Conservation (phyloP, 2,888 invertebrate genomes). For the Macrophya alboannulata region DNA sequence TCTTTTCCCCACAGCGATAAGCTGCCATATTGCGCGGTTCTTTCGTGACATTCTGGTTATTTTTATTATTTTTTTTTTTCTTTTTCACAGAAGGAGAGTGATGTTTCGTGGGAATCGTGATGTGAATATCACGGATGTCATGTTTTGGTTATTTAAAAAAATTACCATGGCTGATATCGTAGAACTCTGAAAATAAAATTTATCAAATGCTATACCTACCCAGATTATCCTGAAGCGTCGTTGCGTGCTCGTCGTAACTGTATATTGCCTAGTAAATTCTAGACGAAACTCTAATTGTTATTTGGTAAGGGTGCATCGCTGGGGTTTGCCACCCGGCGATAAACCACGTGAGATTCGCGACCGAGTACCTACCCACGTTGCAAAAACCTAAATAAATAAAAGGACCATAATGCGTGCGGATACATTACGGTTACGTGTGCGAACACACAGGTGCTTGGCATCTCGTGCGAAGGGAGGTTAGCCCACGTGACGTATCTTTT, state of each 20-base stretch:
- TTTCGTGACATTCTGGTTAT: constrained; percentile 36
- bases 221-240: background rate
- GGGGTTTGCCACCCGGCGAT: background rate
- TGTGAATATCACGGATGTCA: constrained; percentile 28
- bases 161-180: background rate
- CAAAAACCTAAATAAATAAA: constrained; percentile 57
- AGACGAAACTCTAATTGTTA: background rate
- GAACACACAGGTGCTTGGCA: constrained; percentile 42
- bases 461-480: background rate
- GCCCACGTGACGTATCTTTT: constrained; percentile 51
- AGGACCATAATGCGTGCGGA: constrained; percentile 24
- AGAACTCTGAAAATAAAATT: background rate
- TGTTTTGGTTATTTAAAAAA: background rate
- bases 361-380: constrained; percentile 35
- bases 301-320: background rate
- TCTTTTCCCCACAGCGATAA: constrained; percentile 35
- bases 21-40: constrained; percentile 47
- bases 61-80: background rate
- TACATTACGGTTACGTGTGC: constrained; percentile 33
- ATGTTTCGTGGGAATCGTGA: constrained; percentile 39
- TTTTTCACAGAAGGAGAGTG: constrained; percentile 19
- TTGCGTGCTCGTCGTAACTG: background rate
- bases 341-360: constrained; percentile 43
- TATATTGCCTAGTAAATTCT: constrained; percentile 3
- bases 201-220: background rate